Base-by-base conservation (phyloP, 2,888 invertebrate species). In the Melinaea marsaeus region DNA sequence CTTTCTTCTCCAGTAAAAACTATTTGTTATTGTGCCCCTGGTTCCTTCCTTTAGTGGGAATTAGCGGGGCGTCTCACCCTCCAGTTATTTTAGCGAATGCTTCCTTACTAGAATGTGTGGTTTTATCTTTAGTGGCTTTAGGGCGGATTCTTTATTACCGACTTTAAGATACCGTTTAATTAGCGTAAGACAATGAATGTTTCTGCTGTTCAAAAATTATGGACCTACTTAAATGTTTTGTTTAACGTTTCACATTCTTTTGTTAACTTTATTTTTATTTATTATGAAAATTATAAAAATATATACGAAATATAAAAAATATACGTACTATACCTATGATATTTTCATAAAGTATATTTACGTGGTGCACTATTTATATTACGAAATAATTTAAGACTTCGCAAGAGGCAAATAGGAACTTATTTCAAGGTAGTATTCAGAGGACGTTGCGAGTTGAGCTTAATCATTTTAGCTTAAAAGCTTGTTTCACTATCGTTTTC, bases 381-480 rank as follows among this genome's bases (percentile, higher is more conserved):
- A 9, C 32, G 11, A 32, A 11, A 51, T n/a, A 32, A 51, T 51
- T 51, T 51, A 67, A 64, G 64, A 61, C 60, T 69, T 69, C 71
- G 64, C 69, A 68, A 70, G 72, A 78, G 76, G 75, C 76, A 67
- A 71, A 77, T 75, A 75, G 79, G 74, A 75, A 79, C 79, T 83
- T 80, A 76, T 77, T 76, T 77, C 79, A 81, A 84, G 81, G 80
- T 75, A 68, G 73, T 74, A 78, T 71, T 77, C 76, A 80, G 79
- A 75, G 74, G 75, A 70, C 72, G 72, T 79, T 75, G 79, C 80
- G 84, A 87, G 82, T 85, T 80, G 78, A 80, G 84, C 84, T 85
- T 85, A 84, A 88, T 86, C 87, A 89, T 85, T 89, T 89, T 84
- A 89, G 85, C 87, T 85, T 86, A 85, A 89, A 89, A 90, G 87